These are phyloP conservation scores for Tinea pellionella DNA, from an alignment of 2,888 invertebrate species.

Conservation along the genomic window DNA sequence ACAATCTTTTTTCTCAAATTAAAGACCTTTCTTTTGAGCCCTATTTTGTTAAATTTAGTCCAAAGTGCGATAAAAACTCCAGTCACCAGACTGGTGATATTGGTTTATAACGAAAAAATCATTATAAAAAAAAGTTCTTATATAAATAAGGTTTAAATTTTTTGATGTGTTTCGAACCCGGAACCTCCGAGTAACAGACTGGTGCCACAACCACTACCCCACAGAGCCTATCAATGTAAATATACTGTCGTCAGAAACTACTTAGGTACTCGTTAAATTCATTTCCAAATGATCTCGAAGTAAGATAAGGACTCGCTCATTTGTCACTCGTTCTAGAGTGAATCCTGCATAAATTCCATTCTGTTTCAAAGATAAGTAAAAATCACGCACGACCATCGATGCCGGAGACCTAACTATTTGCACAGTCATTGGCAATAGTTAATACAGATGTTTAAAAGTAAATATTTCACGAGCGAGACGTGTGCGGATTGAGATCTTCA, in stretches of 20 bases:
- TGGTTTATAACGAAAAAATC: no score
- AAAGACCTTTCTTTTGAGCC: no score
- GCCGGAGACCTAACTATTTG: not conserved
- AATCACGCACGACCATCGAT: not conserved
- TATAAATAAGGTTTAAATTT: no score
- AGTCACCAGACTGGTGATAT: no score
- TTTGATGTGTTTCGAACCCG: no score
- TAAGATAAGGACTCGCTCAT: conserved; percentile 9
- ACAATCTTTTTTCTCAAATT: no score
- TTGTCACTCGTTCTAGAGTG: conserved; percentile 8
- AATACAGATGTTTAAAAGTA: not conserved
- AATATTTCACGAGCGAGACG: conserved; percentile 5
- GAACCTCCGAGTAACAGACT: no score
- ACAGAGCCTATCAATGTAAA: no score
- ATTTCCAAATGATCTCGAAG: conserved; percentile 1
- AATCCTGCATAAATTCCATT: conserved; percentile 6
- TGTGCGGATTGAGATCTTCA: conserved; percentile 3
- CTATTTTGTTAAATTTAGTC: no score
- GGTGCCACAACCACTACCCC: no score
- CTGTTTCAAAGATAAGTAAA: not conserved
- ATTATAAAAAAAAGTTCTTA: no score
- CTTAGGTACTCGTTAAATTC: conserved; percentile 3
- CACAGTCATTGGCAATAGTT: conserved; percentile 9
- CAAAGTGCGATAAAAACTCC: no score
- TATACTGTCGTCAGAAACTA: not conserved